phyloP scores from a whole-genome alignment of 2,113 vertebrate genomes.

The human (Homo sapiens) region DNA sequence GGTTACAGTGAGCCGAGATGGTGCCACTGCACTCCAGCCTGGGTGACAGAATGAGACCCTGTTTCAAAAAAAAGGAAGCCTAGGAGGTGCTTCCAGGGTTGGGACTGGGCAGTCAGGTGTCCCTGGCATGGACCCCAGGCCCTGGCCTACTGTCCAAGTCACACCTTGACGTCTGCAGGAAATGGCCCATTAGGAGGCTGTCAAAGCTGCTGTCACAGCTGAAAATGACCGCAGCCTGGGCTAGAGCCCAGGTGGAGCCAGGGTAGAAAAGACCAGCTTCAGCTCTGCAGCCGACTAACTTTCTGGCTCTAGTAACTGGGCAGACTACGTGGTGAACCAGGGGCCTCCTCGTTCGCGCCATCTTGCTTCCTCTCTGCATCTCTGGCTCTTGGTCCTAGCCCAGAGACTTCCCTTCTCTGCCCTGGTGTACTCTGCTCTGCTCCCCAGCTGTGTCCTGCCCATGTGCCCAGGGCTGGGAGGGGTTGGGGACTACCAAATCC shows the following conservation, averaged over 20 bases:
- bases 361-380: neutral
- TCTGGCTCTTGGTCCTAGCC: neutral
- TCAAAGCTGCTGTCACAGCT: rapidly evolving
- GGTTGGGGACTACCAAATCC: neutral
- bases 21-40: neutral
- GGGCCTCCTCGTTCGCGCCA: rapidly evolving
- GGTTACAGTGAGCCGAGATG: neutral
- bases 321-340: neutral
- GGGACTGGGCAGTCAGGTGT: rapidly evolving
- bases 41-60: neutral
- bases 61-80: neutral
- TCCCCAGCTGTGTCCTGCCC: neutral
- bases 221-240: neutral
- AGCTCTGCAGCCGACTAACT: neutral
- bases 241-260: neutral
- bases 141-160: rapidly evolving
- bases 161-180: rapidly evolving
- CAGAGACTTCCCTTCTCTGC: neutral
- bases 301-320: neutral
- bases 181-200: neutral
- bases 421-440: rapidly evolving
- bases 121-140: rapidly evolving
- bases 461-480: neutral
- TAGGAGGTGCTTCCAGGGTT: rapidly evolving
- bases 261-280: neutral